Conservation (phyloP, 1,140 invertebrate species). For the Panagrolaimus sp. region DNA sequence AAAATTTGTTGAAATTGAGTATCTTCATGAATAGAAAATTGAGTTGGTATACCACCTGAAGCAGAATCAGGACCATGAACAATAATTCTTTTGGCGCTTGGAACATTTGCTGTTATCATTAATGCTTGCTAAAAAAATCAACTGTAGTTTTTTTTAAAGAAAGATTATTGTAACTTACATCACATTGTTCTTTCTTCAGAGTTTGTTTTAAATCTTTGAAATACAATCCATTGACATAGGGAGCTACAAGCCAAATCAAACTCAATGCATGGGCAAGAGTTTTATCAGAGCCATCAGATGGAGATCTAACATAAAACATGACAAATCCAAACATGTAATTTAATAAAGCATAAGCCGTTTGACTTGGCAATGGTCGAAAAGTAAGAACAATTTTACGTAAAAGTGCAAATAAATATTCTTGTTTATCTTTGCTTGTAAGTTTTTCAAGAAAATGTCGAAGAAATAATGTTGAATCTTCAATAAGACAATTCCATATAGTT, state of each 20-base stretch:
- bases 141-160: background rate
- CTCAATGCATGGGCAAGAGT: conserved; percentile 86
- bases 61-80: conserved; percentile 84
- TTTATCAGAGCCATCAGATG: conserved; percentile 85
- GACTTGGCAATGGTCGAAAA: conserved; percentile 84
- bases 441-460: conserved; percentile 89
- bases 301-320: conserved; percentile 94
- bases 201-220: conserved; percentile 99
- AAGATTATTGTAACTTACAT: conserved; percentile 64
- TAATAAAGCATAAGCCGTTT: conserved; percentile 94
- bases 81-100: conserved; percentile 96
- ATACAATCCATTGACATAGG: conserved; percentile 93
- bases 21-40: conserved; percentile 96
- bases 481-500: conserved; percentile 90
- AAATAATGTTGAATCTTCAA: conserved; percentile 94
- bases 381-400: conserved; percentile 84
- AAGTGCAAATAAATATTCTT: conserved; percentile 87
- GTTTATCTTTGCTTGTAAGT: conserved; percentile 79
- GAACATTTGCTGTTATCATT: conserved; percentile 92
- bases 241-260: conserved; percentile 87
- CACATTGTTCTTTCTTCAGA: conserved; percentile 94
- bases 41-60: conserved; percentile 87
- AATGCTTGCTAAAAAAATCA: conserved; percentile 69
- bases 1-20: conserved; percentile 93
- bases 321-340: conserved; percentile 98